These are phyloP conservation scores for Sebastiscus albofasciatus DNA, from an alignment of 2,797 vertebrate species.

Conservation along the genomic window DNA sequence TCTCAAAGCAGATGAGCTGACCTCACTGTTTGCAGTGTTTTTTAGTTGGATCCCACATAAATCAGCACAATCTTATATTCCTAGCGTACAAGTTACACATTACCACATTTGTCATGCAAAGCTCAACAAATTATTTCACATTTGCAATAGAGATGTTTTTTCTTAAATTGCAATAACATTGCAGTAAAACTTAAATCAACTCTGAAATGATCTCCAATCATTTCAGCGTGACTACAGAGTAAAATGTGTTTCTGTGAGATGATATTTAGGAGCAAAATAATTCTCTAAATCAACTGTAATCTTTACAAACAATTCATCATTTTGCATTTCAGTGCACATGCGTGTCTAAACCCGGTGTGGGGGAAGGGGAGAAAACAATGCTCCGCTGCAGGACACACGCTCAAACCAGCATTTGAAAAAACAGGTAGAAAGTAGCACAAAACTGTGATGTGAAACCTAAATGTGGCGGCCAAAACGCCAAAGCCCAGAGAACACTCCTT, in stretches of 20 bases:
- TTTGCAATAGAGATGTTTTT: neutral
- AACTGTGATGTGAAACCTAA: neutral
- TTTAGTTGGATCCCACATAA: neutral
- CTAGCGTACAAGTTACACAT: too few species aligned
- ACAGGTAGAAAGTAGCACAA: constrained; percentile 8
- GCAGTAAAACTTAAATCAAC: neutral
- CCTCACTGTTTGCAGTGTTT: neutral
- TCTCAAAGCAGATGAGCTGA: too few species aligned
- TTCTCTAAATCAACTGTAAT: neutral
- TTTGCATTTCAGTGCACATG: neutral
- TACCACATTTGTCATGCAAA: neutral
- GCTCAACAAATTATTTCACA: neutral
- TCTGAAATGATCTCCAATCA: neutral
- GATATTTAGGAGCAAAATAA: neutral
- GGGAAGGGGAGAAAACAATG: constrained; percentile 38
- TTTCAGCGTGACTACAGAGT: neutral
- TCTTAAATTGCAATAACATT: neutral
- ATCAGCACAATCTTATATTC: neutral
- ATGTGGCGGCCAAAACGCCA: neutral
- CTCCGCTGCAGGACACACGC: neutral
- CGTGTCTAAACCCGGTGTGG: neutral
- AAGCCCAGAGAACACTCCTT: neutral
- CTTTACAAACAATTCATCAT: neutral
- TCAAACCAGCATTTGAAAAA: neutral
- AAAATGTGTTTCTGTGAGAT: neutral